These are phyloP conservation scores for Drosophila longiperda DNA, from an alignment of 2,888 invertebrate species.

Conservation along the genomic window DNA sequence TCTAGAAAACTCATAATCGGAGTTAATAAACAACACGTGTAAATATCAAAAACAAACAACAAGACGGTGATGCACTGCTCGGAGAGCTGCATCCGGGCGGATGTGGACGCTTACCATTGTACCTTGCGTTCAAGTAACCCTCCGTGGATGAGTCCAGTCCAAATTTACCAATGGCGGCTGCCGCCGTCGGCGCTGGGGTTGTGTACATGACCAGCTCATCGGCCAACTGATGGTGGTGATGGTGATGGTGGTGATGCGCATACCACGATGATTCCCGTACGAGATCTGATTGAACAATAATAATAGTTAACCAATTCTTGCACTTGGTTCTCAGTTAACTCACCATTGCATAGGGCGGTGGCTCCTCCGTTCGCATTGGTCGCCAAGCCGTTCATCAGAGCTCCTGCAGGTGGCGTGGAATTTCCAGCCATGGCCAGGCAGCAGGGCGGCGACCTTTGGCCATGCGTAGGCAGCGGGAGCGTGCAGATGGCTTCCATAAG, in stretches of 20 bases:
- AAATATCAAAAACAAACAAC: conserved; percentile 71
- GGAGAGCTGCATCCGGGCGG: conserved; percentile 58
- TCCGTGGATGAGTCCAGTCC: conserved; percentile 83
- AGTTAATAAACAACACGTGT: conserved; percentile 77
- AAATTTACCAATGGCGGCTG: conserved; percentile 81
- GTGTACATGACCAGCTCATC: conserved; percentile 83
- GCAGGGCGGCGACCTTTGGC: conserved; percentile 70
- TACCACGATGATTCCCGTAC: conserved; percentile 81
- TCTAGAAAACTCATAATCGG: conserved; percentile 68
- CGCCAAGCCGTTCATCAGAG: conserved; percentile 62
- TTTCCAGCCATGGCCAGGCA: conserved; percentile 73
- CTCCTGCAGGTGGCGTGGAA: conserved; percentile 56
- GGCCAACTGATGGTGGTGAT: conserved; percentile 80
- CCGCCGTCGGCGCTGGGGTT: conserved; percentile 72
- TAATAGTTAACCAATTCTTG: neutral
- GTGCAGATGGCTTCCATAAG: conserved; percentile 71
- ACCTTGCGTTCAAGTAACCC: conserved; percentile 84
- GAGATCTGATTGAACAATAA: conserved; percentile 60
- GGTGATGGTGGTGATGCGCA: conserved; percentile 78
- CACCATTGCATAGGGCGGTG: conserved; percentile 71
- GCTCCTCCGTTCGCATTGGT: conserved; percentile 42
- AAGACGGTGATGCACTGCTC: conserved; percentile 19
- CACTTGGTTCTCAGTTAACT: neutral
- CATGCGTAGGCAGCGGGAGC: conserved; percentile 53
- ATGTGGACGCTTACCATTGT: conserved; percentile 84